Base-by-base conservation (phyloP, 2,113 vertebrate species). In the Irena cyanogastra region DNA sequence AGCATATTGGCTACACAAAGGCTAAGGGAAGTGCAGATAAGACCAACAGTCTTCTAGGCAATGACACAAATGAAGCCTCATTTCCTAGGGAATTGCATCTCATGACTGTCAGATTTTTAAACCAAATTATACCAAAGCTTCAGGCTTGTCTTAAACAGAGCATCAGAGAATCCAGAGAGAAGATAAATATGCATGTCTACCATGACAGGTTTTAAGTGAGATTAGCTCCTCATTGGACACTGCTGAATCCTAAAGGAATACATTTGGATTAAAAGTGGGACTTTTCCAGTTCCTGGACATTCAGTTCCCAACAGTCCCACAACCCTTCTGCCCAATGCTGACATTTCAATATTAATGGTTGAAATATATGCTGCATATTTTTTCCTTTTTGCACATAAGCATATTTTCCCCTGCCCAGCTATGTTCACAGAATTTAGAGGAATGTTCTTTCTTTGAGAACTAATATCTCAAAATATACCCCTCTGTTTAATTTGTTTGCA, bases 71-170 rank as follows among this genome's bases (percentile, higher is more conserved):
- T 11, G 69, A 66, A 89, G 50, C 50, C 47, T 90, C 71, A 70
- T 74, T 80, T 95, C 76, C 63, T 64, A 35, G 14, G 28, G 74
- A 93, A 90, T 16, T 85, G 61, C 61, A 49, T 52, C 53, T 70
- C 59, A n/a, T 54, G 63, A 95, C 76, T 86, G 57, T 53, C 92
- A 90, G 53, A 77, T 76, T 92, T 93, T 83, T 77, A 80, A 92
- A 95, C 45, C 0, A 8, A 94, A 95, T 96, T 83, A 88, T 26
- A 88, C 7, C 79, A 93, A 65, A 96, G 86, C 90, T 90, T 90
- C 56, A 70, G 68, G 71, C 50, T 80, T 88, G 63, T 69, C 82
- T 95, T 80, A 65, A 53, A 87, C 15, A 71, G 37, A 87, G 44
- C 72, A 68, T 23, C 49, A 59, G 53, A 69, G 50, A 94, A 93